Base-by-base conservation (phyloP, 2,797 vertebrate genomes). In the Peromyscus attwateri region DNA sequence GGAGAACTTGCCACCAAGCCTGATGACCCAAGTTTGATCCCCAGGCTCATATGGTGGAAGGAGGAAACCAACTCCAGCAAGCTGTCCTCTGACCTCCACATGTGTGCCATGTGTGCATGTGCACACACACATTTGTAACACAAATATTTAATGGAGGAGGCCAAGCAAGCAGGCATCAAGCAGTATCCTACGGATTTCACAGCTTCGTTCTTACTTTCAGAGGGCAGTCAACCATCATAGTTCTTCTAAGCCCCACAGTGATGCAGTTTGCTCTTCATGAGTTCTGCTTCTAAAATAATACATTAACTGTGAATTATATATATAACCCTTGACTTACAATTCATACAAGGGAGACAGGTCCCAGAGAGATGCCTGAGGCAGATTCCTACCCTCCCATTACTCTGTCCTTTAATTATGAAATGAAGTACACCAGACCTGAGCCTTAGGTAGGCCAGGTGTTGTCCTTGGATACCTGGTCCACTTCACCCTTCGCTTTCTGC, bases 241-340 rank as follows among this genome's bases (percentile, higher is more conserved):
- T 79, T 90, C 87, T 95, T 76, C 21, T 60, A 94, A 88, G 82
- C 49, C 64, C n/a, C 60, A 34, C 76, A 97, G 95, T n/a, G 68
- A 37, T 82, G 81, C 77, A 19, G 55, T 85, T 19, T 91, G 81
- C 82, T 85, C 71, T 93, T 84, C 60, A 73, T 79, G 66, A 97
- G 55, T 82, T 96, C 52, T 92, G 14, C 71, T 96, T 93, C 93
- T 94, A 82, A 94, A 97, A 79, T 66, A 95, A 83, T 75, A 94
- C 89, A 89, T 89, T 75, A 92, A 21, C 55, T 88, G 34, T 79
- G 76, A 71, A 68, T 73, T 95, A 93, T 1, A 23, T 95, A 93
- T 1, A 23, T 73, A 96, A 88, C 27, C n/a, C 27, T 79, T 60
- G 76, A 52, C 49, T 64, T 89, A 27, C 11, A 73, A 92, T 84